Evolutionary conservation across 2,888 invertebrate species (phyloP), one percentile per base, ranked within the genome.

Genomic region (Stomorhina lunata): DNA sequence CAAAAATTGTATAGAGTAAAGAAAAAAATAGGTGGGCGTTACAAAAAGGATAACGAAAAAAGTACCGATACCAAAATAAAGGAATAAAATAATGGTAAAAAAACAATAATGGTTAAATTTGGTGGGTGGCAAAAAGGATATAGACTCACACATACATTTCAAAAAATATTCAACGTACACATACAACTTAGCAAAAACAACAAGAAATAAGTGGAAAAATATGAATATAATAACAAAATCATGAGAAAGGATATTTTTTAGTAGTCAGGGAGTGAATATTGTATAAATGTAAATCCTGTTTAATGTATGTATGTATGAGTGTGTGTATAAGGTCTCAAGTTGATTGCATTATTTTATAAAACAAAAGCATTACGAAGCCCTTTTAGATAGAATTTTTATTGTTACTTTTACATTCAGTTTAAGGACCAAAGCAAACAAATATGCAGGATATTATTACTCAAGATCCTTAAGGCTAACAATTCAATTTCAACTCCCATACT

Each of bases 1-100:
- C 75, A 59, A 34, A 72, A 77, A 77, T 66, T 53, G 34, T 29
- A 50, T 27, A 61, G 10, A n/a, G 25, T 40, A 55, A 17, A 50
- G 29, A 57, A 78, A 88, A 88, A 87, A 87, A 88, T 86, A 87
- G 86, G 88, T 88, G 88, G 89, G 88, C 89, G 88, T 89, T 86
- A 84, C 88, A 88, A 20, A 57, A 45, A 57, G 29, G 65, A 40
- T 37, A 15, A 57, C 57, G 10, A 25, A 20, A 69, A 50, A 27
- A 57, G 37, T 61, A 29, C 25, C n/a, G 29, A 34, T 7, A 68
- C 7, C 15, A 34, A 69, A 50, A 29, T 40, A 29, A 48, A 43
- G 10, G 20, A 40, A 29, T 65, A 66, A 40, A 57, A 77, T 53
- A 68, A 75, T 50, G 53, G 48, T 57, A 71, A 73, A 78, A 65